A percentile compares a stretch with the other conserved stretches of the same genome.
These are phyloP conservation scores for Psephotus haematonotus DNA, from an alignment of 2,113 vertebrate species.

Conservation along the genomic window DNA sequence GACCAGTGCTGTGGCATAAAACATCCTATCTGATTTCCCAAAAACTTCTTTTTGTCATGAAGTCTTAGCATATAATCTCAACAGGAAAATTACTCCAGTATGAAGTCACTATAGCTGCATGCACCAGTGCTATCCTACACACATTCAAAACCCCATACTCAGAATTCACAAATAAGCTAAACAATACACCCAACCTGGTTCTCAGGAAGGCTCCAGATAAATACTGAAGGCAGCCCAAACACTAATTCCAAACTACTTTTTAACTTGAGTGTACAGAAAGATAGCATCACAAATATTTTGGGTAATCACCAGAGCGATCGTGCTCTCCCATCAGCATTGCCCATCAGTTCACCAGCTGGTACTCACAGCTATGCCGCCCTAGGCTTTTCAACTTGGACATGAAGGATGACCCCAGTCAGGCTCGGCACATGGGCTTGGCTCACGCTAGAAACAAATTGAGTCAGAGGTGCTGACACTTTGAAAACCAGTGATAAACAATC, in stretches of 20 bases:
- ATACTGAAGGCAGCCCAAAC: neutral
- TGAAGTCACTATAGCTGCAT: neutral
- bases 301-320: fast-evolving
- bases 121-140: neutral
- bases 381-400: neutral
- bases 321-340: neutral
- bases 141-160: neutral
- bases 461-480: neutral
- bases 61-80: neutral
- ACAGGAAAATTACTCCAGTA: neutral
- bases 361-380: neutral
- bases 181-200: neutral
- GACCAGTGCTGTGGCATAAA: neutral
- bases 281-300: neutral
- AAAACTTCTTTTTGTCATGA: neutral
- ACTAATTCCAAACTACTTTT: neutral
- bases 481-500: neutral
- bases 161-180: neutral
- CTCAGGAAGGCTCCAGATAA: neutral
- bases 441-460: neutral
- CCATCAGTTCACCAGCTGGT: neutral
- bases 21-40: neutral
- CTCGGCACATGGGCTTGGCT: neutral
- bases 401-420: neutral
- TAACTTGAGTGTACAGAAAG: neutral